Conservation (phyloP, 2,888 invertebrate species). For the Galerucella nymphaeae region DNA sequence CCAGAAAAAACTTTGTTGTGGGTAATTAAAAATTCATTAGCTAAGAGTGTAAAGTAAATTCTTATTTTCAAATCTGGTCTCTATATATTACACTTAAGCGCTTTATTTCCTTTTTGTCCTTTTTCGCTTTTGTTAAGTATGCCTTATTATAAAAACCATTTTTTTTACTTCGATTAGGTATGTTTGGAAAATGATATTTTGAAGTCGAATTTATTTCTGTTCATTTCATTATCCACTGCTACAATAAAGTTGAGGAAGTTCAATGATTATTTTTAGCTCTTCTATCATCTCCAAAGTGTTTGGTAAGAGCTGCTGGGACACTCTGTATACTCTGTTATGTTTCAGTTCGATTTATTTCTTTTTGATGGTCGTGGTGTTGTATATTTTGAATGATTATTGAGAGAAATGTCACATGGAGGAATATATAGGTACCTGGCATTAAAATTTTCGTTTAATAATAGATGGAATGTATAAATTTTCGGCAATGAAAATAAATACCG, state of each 20-base stretch:
- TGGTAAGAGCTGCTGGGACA: no score
- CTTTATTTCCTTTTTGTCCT: neutral
- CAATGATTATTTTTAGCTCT: no score
- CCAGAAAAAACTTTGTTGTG: conserved; percentile 62
- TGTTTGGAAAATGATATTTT: no score
- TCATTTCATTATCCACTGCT: no score
- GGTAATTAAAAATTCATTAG: conserved; percentile 66
- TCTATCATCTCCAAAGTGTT: no score
- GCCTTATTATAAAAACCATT: no score
- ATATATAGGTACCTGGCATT: neutral
- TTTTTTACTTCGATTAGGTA: no score
- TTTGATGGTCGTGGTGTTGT: neutral
- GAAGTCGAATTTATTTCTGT: no score
- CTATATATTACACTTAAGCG: neutral
- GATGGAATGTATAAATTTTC: conserved; percentile 41
- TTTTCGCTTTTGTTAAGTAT: neutral
- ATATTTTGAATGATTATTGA: neutral
- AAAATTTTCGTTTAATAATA: conserved; percentile 27
- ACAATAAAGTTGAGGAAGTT: no score
- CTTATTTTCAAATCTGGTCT: conserved; percentile 52
- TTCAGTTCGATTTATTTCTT: no score
- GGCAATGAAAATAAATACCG: conserved; percentile 53
- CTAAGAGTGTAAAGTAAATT: conserved; percentile 62
- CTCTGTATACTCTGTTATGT: no score
- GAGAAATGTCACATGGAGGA: neutral